Percentiles rank a stretch among this genome's conserved stretches.
Conservation (phyloP, 2,113 vertebrate species). For the Oncorhynchus gorbuscha region DNA sequence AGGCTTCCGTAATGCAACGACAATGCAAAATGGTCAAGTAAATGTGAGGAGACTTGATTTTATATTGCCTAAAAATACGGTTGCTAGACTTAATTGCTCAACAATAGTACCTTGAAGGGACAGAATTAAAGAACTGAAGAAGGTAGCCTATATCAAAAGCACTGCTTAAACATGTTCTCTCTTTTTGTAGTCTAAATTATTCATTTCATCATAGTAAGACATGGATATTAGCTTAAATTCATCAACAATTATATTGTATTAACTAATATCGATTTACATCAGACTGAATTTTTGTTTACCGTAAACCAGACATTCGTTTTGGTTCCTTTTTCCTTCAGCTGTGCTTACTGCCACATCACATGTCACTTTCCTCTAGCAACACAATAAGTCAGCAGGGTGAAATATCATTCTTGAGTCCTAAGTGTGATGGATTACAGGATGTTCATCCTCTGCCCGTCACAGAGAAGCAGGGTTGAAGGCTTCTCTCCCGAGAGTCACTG, state of each 20-base stretch:
- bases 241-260: neutral
- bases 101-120: no score
- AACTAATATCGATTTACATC: neutral
- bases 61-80: no score
- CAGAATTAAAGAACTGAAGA: no score
- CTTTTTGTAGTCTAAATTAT: no score
- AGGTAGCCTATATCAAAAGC: no score
- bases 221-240: neutral
- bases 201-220: no score
- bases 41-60: neutral
- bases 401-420: constrained; percentile 53
- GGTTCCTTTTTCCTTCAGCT: neutral
- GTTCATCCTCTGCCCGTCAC: constrained; percentile 23
- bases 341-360: neutral
- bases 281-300: neutral
- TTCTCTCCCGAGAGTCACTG: constrained; percentile 4
- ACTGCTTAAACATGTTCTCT: no score
- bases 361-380: constrained; percentile 21
- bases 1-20: neutral
- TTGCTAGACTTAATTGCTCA: no score
- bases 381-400: constrained; percentile 44
- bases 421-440: constrained; percentile 64
- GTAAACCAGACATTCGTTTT: no score
- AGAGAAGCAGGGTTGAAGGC: constrained; percentile 36
- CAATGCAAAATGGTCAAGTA: neutral